Evolutionary conservation across 1,140 invertebrate genomes (phyloP).

Genomic region (Aphelinus atriplicis): DNA sequence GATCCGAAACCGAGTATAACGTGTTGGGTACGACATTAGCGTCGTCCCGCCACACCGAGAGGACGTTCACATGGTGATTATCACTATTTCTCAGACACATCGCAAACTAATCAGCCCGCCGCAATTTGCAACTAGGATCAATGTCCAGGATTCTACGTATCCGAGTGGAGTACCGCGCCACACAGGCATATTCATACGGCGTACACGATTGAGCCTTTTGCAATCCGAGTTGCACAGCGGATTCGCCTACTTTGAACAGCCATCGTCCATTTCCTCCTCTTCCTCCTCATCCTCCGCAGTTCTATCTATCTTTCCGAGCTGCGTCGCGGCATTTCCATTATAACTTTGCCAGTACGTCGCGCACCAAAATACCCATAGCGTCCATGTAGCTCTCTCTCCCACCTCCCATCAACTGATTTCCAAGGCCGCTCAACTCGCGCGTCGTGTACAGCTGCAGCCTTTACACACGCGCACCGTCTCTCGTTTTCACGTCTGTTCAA

Average conservation of each 20-base stretch:
- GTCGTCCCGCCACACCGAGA: too few species aligned
- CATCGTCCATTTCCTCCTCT: slow-evolving; percentile 27
- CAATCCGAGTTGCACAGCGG: slow-evolving; percentile 25
- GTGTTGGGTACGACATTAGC: too few species aligned
- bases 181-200: background rate
- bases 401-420: slow-evolving; percentile 7
- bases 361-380: slow-evolving; percentile 14
- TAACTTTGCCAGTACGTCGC: slow-evolving; percentile 41
- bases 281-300: background rate
- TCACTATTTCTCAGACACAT: background rate
- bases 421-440: slow-evolving; percentile 2
- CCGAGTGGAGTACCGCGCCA: background rate
- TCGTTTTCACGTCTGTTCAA: too few species aligned
- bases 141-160: background rate
- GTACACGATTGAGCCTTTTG: background rate
- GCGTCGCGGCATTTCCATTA: slow-evolving; percentile 42
- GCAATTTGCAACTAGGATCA: slow-evolving; percentile 15
- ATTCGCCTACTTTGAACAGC: slow-evolving; percentile 32
- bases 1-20: too few species aligned
- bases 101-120: slow-evolving; percentile 1
- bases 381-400: background rate
- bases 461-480: too few species aligned
- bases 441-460: too few species aligned
- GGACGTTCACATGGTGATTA: background rate
- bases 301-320: slow-evolving; percentile 8